These are phyloP conservation scores for Lycocerus yunnanus DNA, from an alignment of 2,888 invertebrate genomes.

Conservation along the genomic window DNA sequence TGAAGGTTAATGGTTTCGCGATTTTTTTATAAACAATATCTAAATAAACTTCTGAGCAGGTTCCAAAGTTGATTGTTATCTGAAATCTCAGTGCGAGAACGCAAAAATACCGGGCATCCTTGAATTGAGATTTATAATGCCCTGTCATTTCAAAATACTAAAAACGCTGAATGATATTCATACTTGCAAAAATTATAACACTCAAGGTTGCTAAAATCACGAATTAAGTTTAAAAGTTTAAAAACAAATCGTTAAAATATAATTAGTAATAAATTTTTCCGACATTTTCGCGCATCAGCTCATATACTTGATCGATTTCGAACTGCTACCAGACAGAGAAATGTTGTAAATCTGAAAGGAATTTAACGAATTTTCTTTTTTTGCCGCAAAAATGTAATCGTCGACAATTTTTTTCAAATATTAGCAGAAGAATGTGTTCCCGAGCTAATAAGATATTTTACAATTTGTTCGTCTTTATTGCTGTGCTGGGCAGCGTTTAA, in stretches of 20 bases:
- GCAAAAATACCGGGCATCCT: constrained; percentile 27
- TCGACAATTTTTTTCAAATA: not conserved
- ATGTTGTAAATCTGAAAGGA: not conserved
- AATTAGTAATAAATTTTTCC: not conserved
- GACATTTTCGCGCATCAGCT: not conserved
- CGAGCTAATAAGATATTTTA: not conserved
- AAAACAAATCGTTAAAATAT: not conserved
- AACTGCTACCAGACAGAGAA: not conserved
- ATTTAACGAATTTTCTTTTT: not conserved
- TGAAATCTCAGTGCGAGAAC: constrained; percentile 21
- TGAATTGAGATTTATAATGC: constrained; percentile 28
- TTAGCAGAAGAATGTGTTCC: not conserved
- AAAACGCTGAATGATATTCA: constrained; percentile 18
- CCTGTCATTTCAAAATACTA: constrained; percentile 16
- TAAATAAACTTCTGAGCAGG: constrained; percentile 28
- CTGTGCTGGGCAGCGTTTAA: not conserved
- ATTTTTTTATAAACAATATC: constrained; percentile 25
- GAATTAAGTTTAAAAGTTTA: not conserved
- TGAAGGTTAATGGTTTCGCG: constrained; percentile 26
- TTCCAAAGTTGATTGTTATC: constrained; percentile 28
- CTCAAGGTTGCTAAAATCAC: constrained; percentile 3
- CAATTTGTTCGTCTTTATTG: not conserved
- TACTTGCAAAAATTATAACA: constrained; percentile 11
- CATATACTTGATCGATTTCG: not conserved
- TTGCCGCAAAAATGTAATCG: not conserved